Conservation (phyloP, 2,797 vertebrate genomes). For the Bradypus variegatus region DNA sequence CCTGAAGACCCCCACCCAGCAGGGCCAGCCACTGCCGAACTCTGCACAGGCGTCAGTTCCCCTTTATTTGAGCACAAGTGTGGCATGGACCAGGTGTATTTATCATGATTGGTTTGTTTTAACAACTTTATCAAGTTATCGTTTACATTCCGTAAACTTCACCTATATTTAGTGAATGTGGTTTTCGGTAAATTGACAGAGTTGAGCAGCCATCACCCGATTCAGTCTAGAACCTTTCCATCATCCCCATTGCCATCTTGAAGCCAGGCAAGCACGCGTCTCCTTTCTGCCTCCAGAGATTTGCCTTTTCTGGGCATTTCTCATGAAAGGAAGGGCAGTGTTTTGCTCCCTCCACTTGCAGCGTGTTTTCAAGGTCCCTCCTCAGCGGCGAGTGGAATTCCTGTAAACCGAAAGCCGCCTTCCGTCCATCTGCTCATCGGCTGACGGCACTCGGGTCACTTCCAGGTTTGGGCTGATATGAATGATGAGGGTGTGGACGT, state of each 20-base stretch:
- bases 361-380: neutral
- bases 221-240: fast-evolving
- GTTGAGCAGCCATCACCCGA: fast-evolving
- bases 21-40: neutral
- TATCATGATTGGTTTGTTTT: neutral
- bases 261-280: fast-evolving
- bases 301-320: neutral
- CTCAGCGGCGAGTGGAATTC: neutral
- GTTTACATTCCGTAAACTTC: neutral
- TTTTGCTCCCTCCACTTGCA: neutral
- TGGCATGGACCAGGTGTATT: fast-evolving
- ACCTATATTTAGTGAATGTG: fast-evolving
- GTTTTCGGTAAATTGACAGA: neutral
- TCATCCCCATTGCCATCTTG: neutral
- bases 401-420: fast-evolving
- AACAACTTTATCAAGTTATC: neutral
- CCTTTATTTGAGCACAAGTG: neutral
- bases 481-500: fast-evolving
- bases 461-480: neutral
- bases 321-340: fast-evolving
- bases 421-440: neutral
- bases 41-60: fast-evolving
- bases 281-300: too few relatives aligned
- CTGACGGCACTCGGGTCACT: fast-evolving
- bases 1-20: too few relatives aligned